Conservation (phyloP, 2,888 invertebrate species). For the Elmis aenea region DNA sequence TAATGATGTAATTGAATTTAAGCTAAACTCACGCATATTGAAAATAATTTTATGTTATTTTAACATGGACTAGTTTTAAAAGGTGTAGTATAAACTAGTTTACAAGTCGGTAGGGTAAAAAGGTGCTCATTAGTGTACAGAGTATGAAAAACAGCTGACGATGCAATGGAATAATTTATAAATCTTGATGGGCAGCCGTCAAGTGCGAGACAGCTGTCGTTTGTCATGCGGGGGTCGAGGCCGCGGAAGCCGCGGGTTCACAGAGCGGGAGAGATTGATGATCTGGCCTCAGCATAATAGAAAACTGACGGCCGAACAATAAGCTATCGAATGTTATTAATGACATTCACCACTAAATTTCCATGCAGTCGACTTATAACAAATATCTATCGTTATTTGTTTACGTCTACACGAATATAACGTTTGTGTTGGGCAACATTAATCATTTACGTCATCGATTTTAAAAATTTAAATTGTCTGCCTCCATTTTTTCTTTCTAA, state of each 20-base stretch:
- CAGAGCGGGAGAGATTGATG: constrained; percentile 42
- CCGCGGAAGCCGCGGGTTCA: constrained; percentile 47
- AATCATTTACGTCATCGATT: constrained; percentile 11
- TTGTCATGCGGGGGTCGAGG: constrained; percentile 58
- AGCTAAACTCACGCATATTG: no score
- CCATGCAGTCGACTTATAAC: constrained; percentile 38
- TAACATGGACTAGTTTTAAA: no score
- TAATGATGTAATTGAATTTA: no score
- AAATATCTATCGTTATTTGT: constrained; percentile 39
- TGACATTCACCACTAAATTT: constrained; percentile 42
- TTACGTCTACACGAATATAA: constrained; percentile 33
- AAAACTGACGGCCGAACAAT: constrained; percentile 47
- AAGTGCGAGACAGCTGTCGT: constrained; percentile 60
- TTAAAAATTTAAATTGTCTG: neutral
- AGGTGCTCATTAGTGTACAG: no score
- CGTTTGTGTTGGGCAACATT: constrained; percentile 15
- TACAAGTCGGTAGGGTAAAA: no score
- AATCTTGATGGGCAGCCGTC: constrained; percentile 63
- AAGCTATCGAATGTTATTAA: constrained; percentile 47
- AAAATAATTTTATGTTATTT: no score
- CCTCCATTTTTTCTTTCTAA: no score
- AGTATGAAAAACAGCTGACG: no score
- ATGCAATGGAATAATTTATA: constrained; percentile 60
- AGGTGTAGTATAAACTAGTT: no score
- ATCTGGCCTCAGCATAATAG: constrained; percentile 43